Evolutionary conservation across 2,888 invertebrate genomes (phyloP), one percentile per base, ranked within the genome.

Genomic region (Archips crataeganus): DNA sequence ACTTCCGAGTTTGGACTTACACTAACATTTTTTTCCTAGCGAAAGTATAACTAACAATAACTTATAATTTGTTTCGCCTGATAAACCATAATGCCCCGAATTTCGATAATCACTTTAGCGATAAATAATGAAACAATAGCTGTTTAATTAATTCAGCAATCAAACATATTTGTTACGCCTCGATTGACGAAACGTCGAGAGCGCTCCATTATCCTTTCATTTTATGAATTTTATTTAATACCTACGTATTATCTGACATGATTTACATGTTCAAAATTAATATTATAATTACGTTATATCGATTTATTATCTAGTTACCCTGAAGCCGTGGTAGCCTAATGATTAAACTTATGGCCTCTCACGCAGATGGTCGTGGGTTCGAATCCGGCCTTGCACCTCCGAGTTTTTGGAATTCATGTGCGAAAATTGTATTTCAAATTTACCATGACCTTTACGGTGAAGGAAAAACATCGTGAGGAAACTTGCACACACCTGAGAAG

Each of bases 141-240:
- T 23, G 47, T 36, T 64, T 47, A 47, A 64, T 59, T 60, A 66
- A 51, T 42, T 8, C 49, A 61, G 42, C 60, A 60, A 65, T 71
- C 59, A 60, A 65, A 47, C 66, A 63, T 10, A 57, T 63, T 70
- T 65, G 59, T 36, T 36, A 51, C 61, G 66, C 45, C 45, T 60
- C 8, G 34, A 71, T 67, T 62, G 51, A 15, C 57, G 45, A 64
- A 59, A 13, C 9, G 6, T 34, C n/a, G 42, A 65, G 54, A 61
- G 45, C 54, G 23, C 45, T 71, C 61, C 15, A 67, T 61, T 54
- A 62, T 45, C 36, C 49, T 11, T 61, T 9, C 42, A 67, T 34
- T 67, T 71, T 62, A 66, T 34, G 15, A 62, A 63, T 57, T 57
- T 2, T 57, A 57, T 23, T 54, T 32, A 42, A 42, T 32, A 63